phyloP scores from a whole-genome alignment of 2,113 vertebrate genomes.

The Chaenocephalus aceratus region DNA sequence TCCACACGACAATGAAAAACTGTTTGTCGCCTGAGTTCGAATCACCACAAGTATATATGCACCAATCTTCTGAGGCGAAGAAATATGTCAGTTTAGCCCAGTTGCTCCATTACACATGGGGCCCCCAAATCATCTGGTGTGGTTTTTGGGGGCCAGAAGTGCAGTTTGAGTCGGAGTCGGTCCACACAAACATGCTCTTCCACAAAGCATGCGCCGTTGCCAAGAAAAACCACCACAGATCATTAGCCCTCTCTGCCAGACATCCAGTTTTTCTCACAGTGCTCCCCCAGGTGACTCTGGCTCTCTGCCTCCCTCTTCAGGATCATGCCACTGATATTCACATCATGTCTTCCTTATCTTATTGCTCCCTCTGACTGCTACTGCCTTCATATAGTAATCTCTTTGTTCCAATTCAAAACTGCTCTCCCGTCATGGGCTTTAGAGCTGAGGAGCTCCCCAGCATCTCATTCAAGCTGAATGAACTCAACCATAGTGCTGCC shows the following conservation, averaged over 20 bases:
- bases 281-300: constrained; percentile 42
- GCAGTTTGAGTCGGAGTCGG: constrained; percentile 43
- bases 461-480: constrained; percentile 1
- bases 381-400: neutral
- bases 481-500: constrained; percentile 1
- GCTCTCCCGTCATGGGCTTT: neutral
- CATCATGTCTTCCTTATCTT: neutral
- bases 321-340: neutral
- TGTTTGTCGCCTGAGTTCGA: constrained; percentile 24
- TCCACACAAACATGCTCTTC: constrained; percentile 38
- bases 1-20: constrained; percentile 29
- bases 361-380: neutral
- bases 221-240: constrained; percentile 58
- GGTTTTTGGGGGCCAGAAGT: constrained; percentile 54
- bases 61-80: neutral
- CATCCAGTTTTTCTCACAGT: constrained; percentile 33
- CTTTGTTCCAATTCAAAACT: neutral
- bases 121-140: constrained; percentile 54
- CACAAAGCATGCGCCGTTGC: constrained; percentile 26
- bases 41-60: constrained; percentile 2
- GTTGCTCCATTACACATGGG: constrained; percentile 47
- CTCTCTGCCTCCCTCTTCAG: constrained; percentile 80
- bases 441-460: neutral
- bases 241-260: constrained; percentile 60
- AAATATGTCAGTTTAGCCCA: constrained; percentile 33